phyloP scores from a whole-genome alignment of 2,797 vertebrate species.

The Sternarchorhynchus goeldii region DNA sequence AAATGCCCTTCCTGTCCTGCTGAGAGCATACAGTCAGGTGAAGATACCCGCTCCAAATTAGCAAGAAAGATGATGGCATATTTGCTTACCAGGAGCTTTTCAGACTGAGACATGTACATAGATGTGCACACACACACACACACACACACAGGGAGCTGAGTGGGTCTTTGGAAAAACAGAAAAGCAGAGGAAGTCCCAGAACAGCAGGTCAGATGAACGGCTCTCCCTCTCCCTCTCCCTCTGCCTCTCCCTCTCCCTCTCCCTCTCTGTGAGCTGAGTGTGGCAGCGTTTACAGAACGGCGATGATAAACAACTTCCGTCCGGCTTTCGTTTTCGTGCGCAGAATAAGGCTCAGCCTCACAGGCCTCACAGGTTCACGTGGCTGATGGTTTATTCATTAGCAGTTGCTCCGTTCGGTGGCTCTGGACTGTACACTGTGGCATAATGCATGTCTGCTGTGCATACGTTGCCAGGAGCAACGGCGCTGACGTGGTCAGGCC shows the following conservation, averaged over 20 bases:
- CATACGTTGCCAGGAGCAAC: neutral
- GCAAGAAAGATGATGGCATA: slow-evolving; percentile 8
- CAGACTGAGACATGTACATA: too few species aligned
- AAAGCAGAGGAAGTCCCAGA: slow-evolving; percentile 4
- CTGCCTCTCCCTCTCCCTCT: slow-evolving; percentile 2
- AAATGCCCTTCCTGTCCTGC: slow-evolving; percentile 5
- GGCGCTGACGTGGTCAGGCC: too few species aligned
- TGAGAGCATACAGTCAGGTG: slow-evolving; percentile 13
- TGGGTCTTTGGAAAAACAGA: neutral
- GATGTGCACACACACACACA: too few species aligned
- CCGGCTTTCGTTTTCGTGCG: slow-evolving; percentile 8
- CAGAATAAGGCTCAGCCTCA: neutral
- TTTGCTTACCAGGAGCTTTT: slow-evolving; percentile 29
- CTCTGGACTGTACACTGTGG: neutral
- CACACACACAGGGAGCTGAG: neutral
- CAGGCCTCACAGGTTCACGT: neutral
- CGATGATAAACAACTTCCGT: slow-evolving; percentile 29
- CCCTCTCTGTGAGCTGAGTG: slow-evolving; percentile 4
- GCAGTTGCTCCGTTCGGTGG: slow-evolving; percentile 18
- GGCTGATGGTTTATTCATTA: slow-evolving; percentile 43
- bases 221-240: neutral
- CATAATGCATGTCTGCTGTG: slow-evolving; percentile 41
- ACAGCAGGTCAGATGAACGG: slow-evolving; percentile 40
- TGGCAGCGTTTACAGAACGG: slow-evolving; percentile 28
- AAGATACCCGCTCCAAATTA: slow-evolving; percentile 22